Base-by-base conservation (phyloP, 2,797 vertebrate genomes). In the Cephalopachus bancanus region DNA sequence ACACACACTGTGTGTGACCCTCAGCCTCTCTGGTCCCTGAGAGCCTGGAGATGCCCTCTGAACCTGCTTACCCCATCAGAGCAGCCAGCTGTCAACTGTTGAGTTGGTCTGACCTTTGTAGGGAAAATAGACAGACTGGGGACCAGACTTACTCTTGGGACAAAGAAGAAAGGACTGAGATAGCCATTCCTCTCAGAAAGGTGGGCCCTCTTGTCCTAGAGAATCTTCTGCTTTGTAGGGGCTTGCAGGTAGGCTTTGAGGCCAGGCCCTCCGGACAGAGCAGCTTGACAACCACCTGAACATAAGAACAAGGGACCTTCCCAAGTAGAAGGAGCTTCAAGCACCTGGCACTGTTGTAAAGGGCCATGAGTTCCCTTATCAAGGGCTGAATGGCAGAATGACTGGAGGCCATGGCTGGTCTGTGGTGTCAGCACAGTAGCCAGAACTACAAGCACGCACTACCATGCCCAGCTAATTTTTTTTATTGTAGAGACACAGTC, bases 241-340 rank as follows among this genome's bases (percentile, higher is more conserved):
- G n/a, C 30, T 26, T 28, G 5, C 22, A 19, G 53, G 37, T 20
- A 79, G 37, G 14, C 19, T 71, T 53, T 22, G 49, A 64, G 44
- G 59, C 85, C 90, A 72, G 53, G 33, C 26, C 44, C 37, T 20
- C 10, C 1, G 33, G 64, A 4, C 33, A 20, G 81, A 78, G 86
- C 19, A 7, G 16, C 53, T 49, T 2, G 9, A 59, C 33, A 37
- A 17, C 20, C 1, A 1, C 55, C 19, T 30, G 12, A 30, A 19
- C 3, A 3, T 0, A 6, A 76, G 33, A 65, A 7, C 64, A 5
- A 9, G 5, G 20, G 30, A n/a, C 2, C 14, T 0, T 19, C 33
- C 30, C 57, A 55, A 24, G 67, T 3, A 44, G 74, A 89, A 57
- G 1, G 3, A 49, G 11, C n/a, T 33, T 33, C 26, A 6, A 53